Conservation (phyloP, 1,140 invertebrate species). For the Apis dorsata region DNA sequence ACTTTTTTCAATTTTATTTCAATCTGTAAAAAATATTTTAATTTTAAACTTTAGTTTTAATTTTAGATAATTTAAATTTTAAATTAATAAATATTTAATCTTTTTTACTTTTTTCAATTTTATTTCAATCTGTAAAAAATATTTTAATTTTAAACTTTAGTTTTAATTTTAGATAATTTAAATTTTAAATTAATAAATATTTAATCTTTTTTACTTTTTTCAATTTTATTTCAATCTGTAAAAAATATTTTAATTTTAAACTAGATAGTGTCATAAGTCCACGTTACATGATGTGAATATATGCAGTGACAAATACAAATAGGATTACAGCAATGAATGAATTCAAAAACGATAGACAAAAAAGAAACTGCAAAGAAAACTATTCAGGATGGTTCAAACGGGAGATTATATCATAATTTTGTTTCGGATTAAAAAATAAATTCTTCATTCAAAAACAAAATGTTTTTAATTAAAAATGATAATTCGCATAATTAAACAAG, state of each 20-base stretch:
- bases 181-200: neutral
- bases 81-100: neutral
- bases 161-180: neutral
- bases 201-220: neutral
- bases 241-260: neutral
- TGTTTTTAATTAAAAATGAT: neutral
- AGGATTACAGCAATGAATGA: conserved; percentile 24
- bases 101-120: too few relatives aligned
- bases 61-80: neutral
- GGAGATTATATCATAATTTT: neutral
- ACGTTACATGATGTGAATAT: conserved; percentile 13
- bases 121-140: too few relatives aligned
- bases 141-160: too few relatives aligned
- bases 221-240: neutral
- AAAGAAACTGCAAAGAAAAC: conserved; percentile 7
- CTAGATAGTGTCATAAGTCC: neutral
- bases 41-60: too few relatives aligned
- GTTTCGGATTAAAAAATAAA: conserved; percentile 1
- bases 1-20: too few relatives aligned
- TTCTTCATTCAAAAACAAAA: neutral
- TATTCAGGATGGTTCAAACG: conserved; percentile 18
- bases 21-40: too few relatives aligned
- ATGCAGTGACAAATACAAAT: neutral
- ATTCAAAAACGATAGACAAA: neutral
- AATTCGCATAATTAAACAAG: neutral